Evolutionary conservation across 2,888 invertebrate genomes (phyloP).

Genomic region (Drosophila paucipuncta): DNA sequence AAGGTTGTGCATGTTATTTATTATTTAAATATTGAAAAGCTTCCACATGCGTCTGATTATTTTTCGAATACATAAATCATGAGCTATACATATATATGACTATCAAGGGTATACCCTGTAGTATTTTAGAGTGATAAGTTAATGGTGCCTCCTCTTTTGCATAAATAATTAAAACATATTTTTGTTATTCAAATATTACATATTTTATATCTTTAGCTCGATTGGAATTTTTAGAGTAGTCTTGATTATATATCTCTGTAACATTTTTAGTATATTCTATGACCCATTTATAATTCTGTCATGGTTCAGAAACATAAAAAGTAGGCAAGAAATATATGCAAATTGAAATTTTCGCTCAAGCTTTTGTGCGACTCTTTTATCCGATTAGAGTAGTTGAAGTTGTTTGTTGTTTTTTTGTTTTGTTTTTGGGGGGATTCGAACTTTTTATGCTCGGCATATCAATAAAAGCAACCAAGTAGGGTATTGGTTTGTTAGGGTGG

Average conservation of each 20-base stretch:
- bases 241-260: background rate
- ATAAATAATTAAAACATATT: background rate
- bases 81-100: background rate
- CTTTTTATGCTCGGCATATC: constrained; percentile 67
- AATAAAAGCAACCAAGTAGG: constrained; percentile 46
- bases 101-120: background rate
- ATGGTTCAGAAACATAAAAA: background rate
- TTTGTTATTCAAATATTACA: background rate
- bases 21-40: background rate
- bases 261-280: background rate
- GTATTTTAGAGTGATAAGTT: background rate
- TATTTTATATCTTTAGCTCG: background rate
- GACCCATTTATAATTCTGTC: background rate
- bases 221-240: background rate
- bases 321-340: background rate
- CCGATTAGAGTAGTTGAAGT: constrained; percentile 16
- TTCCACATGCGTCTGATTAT: background rate
- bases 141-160: background rate
- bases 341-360: background rate
- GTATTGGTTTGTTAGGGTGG: background rate
- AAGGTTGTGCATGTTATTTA: constrained; percentile 5
- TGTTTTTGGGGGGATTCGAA: constrained; percentile 30
- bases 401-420: constrained; percentile 41
- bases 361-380: background rate
- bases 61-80: background rate